Conservation (phyloP, 2,888 invertebrate genomes). For the Leptinotarsa rubiginosa region DNA sequence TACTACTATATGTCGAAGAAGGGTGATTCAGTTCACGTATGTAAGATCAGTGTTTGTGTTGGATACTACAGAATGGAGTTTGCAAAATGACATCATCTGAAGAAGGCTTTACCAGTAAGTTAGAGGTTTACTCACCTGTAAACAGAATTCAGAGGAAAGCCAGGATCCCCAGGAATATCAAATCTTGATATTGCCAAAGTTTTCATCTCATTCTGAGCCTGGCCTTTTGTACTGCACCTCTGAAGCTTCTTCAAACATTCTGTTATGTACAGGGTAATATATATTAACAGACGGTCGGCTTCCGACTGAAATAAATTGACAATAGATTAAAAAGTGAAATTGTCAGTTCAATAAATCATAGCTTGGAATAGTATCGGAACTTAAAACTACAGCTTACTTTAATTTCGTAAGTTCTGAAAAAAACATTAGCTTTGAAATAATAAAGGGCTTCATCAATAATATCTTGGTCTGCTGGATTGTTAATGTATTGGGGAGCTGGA, state of each 20-base stretch:
- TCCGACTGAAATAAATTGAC: conserved; percentile 78
- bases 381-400: conserved; percentile 73
- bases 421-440: conserved; percentile 99
- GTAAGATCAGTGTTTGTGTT: not conserved
- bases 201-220: conserved; percentile 96
- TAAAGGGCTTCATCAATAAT: conserved; percentile 97
- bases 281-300: conserved; percentile 95
- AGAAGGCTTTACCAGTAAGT: not conserved
- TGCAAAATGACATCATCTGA: not conserved
- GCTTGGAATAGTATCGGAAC: not conserved
- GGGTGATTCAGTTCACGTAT: not conserved
- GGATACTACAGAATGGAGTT: too few species aligned
- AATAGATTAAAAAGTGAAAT: too few species aligned
- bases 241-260: conserved; percentile 96
- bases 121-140: conserved; percentile 44
- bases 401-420: conserved; percentile 98
- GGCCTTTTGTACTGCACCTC: conserved; percentile 88
- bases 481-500: conserved; percentile 84
- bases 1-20: not conserved
- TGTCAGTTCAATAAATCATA: conserved; percentile 22
- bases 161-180: conserved; percentile 95
- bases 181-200: conserved; percentile 93
- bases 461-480: conserved; percentile 72
- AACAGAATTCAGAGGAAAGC: conserved; percentile 76
- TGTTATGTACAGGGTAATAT: conserved; percentile 95